These are phyloP conservation scores for Idaea biselata DNA, from an alignment of 2,888 invertebrate species.

Conservation along the genomic window DNA sequence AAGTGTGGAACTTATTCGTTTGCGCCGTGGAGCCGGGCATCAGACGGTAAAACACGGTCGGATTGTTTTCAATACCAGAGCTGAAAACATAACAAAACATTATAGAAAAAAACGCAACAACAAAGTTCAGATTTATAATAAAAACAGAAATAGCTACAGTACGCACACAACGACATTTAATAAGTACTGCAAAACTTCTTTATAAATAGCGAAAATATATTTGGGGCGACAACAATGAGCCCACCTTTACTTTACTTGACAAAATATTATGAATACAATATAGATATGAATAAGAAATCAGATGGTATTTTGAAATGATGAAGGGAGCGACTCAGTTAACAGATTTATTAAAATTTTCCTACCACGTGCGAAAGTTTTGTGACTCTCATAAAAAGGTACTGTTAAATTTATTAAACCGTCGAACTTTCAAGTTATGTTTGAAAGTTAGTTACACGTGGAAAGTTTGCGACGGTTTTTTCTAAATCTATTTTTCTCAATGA, in stretches of 20 bases:
- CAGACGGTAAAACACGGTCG: slow-evolving; percentile 96
- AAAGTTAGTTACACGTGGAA: not conserved
- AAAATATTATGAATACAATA: slow-evolving; percentile 13
- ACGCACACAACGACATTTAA: slow-evolving; percentile 54
- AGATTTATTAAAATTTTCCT: slow-evolving; percentile 4
- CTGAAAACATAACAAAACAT: slow-evolving; percentile 78
- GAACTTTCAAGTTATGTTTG: not conserved
- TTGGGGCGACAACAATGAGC: slow-evolving; percentile 19
- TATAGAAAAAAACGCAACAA: slow-evolving; percentile 36
- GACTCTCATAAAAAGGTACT: not conserved
- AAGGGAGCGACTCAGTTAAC: slow-evolving; percentile 17
- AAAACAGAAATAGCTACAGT: slow-evolving; percentile 33
- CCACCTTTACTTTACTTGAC: slow-evolving; percentile 20
- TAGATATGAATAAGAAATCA: slow-evolving; percentile 5
- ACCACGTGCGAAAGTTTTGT: slow-evolving; percentile 7
- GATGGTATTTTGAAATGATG: slow-evolving; percentile 9
- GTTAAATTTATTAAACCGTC: slow-evolving; percentile 1
- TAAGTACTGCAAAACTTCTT: slow-evolving; percentile 22
- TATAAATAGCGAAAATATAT: slow-evolving; percentile 24
- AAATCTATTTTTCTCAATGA: not conserved
- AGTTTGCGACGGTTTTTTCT: not conserved
- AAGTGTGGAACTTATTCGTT: slow-evolving; percentile 97
- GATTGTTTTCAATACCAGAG: slow-evolving; percentile 97
- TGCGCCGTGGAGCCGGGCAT: slow-evolving; percentile 98
- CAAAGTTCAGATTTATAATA: slow-evolving; percentile 12